These are phyloP conservation scores for Zaprionus nigranus DNA, from an alignment of 1,140 invertebrate species.

Conservation along the genomic window DNA sequence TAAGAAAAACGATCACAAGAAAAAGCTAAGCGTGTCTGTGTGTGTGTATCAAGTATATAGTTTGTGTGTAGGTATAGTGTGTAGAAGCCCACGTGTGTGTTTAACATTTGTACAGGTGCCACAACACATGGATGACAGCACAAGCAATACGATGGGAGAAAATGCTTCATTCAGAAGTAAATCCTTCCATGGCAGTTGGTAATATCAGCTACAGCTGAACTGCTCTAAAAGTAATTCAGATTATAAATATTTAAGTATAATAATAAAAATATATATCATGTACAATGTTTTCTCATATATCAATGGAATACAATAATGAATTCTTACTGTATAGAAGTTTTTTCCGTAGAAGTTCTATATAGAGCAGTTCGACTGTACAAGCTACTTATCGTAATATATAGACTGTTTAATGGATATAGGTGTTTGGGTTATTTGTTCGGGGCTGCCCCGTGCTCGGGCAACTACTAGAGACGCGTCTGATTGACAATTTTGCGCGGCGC, in stretches of 20 bases:
- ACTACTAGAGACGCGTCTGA: conserved; percentile 76
- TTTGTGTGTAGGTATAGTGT: conserved; percentile 24
- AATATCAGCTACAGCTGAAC: conserved; percentile 36
- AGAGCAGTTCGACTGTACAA: conserved; percentile 23
- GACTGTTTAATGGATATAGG: conserved; percentile 20
- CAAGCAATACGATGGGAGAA: conserved; percentile 5
- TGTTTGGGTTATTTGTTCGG: conserved; percentile 52
- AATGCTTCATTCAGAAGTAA: conserved; percentile 1
- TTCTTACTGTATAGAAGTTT: background rate
- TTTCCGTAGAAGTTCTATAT: background rate
- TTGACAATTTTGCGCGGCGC: conserved; percentile 70
- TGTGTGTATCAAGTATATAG: background rate
- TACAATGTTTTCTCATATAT: conserved; percentile 1
- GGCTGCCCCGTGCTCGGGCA: conserved; percentile 38
- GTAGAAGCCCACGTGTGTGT: conserved; percentile 53
- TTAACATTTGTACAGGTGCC: conserved; percentile 54
- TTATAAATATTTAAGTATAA: background rate
- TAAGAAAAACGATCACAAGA: conserved; percentile 65
- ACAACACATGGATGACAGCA: conserved; percentile 15
- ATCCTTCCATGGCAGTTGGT: background rate
- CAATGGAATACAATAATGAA: background rate
- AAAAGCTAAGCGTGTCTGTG: conserved; percentile 19
- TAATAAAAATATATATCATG: background rate
- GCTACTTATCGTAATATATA: conserved; percentile 21
- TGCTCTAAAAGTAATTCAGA: background rate